Base-by-base conservation (phyloP, 2,888 invertebrate species). In the Venustoraphidia nigricollis region DNA sequence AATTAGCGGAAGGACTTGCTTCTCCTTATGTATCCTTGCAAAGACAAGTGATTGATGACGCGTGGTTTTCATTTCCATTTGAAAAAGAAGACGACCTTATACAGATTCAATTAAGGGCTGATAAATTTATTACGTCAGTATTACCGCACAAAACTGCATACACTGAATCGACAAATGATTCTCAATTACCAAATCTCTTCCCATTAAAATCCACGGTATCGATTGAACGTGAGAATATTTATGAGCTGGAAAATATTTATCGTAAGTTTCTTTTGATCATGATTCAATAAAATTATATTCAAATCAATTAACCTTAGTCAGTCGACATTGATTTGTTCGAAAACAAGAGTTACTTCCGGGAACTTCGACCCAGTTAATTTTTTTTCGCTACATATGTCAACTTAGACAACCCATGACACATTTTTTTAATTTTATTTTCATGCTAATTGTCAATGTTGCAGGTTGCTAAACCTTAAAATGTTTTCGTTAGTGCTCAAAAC, bases 121-220 rank as follows among this genome's bases (percentile, higher is more conserved):
- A 88, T 53, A 73, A 79, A 14, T 66, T 87, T 51, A 63, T 91
- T 36, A 75, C 81, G 10, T 75, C 83, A 14, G 63, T 92, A 17
- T 66, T 70, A 46, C 72, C 79, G 4, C 47, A 64, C 42, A 58
- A 57, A 40, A 62, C 70, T 60, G 66, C 68, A 10, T 59, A 62
- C 34, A 58, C 70, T 9, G 70, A 72, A 47, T 68, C 72, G 51
- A 71, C 75, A 9, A 64, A 71, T 14, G 67, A 69, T 51, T 60
- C 72, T 36, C 62, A 72, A 46, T 64, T 92, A 40, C 88, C 89
- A 8, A 72, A 82, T 61, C 66, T 94, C 52, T 72, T 75, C 63
- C 93, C 94, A 2, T 66, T 92, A 11, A 77, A 79, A 58, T 77
- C 78, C 48, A 81, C 81, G 1, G 72, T 89, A 46, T 81, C 84